Evolutionary conservation across 2,888 invertebrate species (phyloP), one percentile per base, ranked within the genome.

Genomic region (Eristalinus aeneus): DNA sequence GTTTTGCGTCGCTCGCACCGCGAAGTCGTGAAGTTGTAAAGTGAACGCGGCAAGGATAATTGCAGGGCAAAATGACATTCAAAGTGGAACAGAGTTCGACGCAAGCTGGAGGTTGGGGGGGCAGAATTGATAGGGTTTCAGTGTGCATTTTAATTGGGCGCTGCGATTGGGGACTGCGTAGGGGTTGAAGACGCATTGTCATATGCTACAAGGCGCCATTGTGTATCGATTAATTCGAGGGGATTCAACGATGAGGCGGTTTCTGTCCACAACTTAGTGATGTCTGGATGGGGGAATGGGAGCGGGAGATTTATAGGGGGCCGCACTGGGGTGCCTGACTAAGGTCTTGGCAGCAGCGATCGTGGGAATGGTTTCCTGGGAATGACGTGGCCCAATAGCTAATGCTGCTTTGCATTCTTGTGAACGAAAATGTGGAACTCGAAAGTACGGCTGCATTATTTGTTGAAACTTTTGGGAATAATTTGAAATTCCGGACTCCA

Each of bases 11-110:
- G 67, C 32, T 67, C 16, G 22, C 46, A 16, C 16, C 46, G 46
- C 46, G 9, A 16, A 46, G 16, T 56, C 56, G 56, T 56, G 71
- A 22, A 22, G 8, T 58, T 23, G 11, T 27, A 5, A 27, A 60
- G 11, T 20, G 27, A 71, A 31, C 39, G 23, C 8, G 3, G 8
- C 34, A 64, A 73, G 73, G 73, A 73, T 73, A 73, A 64, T 73
- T 63, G 36, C 20, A 27, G 23, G 63, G 23, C 22, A 64, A 34
- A 54, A 34, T 27, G 23, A 60, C 39, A 58, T 69, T 58, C 23
- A 16, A 39, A 16, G 60, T 27, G 60, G 39, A 16, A 31, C 60
- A 54, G 11, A 22, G 22, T 16, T 46, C 2, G 12, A 3, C n/a
- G 39, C n/a, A 12, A n/a, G 4, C n/a, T 3, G 11, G 67, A 22